Evolutionary conservation across 2,113 vertebrate species (phyloP), one percentile per base, ranked within the genome.

Genomic region (Oostethus manadensis): DNA sequence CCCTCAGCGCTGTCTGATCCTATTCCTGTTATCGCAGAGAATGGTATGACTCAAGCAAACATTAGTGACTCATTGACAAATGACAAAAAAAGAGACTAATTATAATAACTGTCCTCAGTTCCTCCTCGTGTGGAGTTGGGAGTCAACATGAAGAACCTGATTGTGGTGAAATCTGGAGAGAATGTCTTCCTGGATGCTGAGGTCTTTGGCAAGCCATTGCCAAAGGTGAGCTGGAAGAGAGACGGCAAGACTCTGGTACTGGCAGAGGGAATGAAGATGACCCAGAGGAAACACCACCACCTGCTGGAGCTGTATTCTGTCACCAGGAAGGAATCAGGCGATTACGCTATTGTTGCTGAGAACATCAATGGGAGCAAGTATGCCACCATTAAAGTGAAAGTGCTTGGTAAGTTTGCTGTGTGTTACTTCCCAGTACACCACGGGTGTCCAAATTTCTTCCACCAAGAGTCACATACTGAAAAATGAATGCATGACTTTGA

Each of bases 1-100:
- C 95, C 97, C 45, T 99, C 97, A 2, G 96, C 98, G 77, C 92
- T 93, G 78, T 98, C 96, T 1, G 96, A 99, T 77, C 92, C 92
- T 23, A 93, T 99, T 56, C 81, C 93, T 6, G 83, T 99, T 77
- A 87, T 92, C 1, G 92, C 94, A 68, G 93, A 98, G 86, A 93
- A 96, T 77, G 94, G 97, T 99, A 93, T 80, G 74, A 11, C 44
- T 35, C 11, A 15, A 1, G 6, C 17, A 13, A 21, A 11, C n/a
- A 1, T 18, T 6, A 38, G 26, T 9, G 17, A 55, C 14, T 16
- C 33, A 56, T 21, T 42, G 10, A 18, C 40, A 1, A 40, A 38
- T 38, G 6, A 42, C 13, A 8, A 23, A 29, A 5, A 29, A 29
- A 4, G 15, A 51, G 16, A 43, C 3, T 53, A 38, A 21, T 51